These are phyloP conservation scores for Delphinus delphis DNA, from an alignment of 2,113 vertebrate species.

Conservation along the genomic window DNA sequence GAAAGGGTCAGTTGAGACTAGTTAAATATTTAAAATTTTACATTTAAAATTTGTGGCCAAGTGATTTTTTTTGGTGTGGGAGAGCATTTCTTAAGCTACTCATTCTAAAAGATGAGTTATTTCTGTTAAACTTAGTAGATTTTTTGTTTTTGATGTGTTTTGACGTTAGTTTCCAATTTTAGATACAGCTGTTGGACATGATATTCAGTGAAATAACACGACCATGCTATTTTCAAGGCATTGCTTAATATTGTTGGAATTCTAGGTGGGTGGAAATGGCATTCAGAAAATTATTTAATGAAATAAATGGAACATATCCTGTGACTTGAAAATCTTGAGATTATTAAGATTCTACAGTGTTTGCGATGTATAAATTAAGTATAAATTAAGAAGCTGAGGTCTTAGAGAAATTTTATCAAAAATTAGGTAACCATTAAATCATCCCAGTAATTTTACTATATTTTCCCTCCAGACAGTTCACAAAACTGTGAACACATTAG, in stretches of 20 bases:
- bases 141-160: constrained; percentile 35
- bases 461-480: constrained; percentile 61
- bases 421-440: constrained; percentile 63
- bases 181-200: background rate
- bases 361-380: background rate
- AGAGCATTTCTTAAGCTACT: background rate
- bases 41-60: constrained; percentile 1
- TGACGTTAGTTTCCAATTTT: constrained; percentile 52
- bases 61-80: background rate
- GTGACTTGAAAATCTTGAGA: constrained; percentile 38
- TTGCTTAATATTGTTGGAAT: constrained; percentile 62
- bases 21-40: constrained; percentile 11
- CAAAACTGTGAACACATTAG: constrained; percentile 72
- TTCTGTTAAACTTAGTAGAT: background rate
- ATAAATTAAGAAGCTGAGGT: constrained; percentile 44
- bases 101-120: constrained; percentile 26
- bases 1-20: background rate
- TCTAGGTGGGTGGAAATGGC: constrained; percentile 57
- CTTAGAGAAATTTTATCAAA: constrained; percentile 42
- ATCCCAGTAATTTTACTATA: constrained; percentile 35
- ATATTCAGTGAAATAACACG: constrained; percentile 40
- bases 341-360: constrained; percentile 30
- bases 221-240: constrained; percentile 59
- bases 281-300: constrained; percentile 59
- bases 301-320: constrained; percentile 43